Evolutionary conservation across 2,888 invertebrate genomes (phyloP).

Genomic region (Ennomos fuscantarius): DNA sequence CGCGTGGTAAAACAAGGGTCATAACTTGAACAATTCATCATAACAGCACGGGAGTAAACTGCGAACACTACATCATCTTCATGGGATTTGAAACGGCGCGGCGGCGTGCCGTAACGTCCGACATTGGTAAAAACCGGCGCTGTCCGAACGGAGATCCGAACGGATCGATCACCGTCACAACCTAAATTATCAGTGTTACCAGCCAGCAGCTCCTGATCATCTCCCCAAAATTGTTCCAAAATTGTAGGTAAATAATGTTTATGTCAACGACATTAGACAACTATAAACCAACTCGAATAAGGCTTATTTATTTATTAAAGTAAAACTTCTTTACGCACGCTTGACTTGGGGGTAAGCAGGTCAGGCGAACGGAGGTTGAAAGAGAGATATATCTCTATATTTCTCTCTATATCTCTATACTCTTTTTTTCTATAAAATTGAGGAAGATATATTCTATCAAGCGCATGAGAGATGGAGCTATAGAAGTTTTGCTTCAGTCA

Average conservation of each 20-base stretch:
- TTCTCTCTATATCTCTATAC: too few relatives aligned
- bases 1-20: constrained; percentile 58
- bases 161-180: constrained; percentile 82
- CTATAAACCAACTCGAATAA: too few relatives aligned
- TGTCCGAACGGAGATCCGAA: constrained; percentile 75
- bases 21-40: constrained; percentile 67
- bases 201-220: not conserved
- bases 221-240: not conserved
- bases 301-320: too few relatives aligned
- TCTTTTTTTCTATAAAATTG: too few relatives aligned
- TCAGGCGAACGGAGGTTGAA: too few relatives aligned
- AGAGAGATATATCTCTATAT: too few relatives aligned
- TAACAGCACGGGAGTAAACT: constrained; percentile 62
- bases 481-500: too few relatives aligned
- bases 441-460: too few relatives aligned
- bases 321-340: too few relatives aligned
- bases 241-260: not conserved
- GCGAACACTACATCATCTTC: constrained; percentile 72
- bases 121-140: constrained; percentile 65
- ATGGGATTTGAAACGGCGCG: constrained; percentile 37
- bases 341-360: too few relatives aligned
- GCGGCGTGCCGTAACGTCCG: constrained; percentile 37
- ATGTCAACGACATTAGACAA: too few relatives aligned
- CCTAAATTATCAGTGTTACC: constrained; percentile 63
- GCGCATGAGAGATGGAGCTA: too few relatives aligned